phyloP scores from a whole-genome alignment of 2,888 invertebrate genomes.

The Argynnis bischoffii region DNA sequence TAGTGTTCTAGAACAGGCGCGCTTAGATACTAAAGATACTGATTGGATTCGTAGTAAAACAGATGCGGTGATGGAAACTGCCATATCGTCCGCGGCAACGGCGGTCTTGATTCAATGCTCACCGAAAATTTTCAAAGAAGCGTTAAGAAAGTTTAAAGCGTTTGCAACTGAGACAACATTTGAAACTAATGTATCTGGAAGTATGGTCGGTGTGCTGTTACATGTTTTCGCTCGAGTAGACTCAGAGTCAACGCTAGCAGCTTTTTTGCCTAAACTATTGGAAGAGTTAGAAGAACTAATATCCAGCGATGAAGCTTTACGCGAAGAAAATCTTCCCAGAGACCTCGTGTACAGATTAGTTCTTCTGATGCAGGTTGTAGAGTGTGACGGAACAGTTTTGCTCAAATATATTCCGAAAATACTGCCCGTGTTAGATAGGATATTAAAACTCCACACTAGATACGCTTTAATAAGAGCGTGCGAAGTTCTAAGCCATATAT shows the following conservation, averaged over 20 bases:
- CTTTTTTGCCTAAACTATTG: conserved; percentile 88
- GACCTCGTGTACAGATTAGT: conserved; percentile 90
- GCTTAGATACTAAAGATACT: conserved; percentile 84
- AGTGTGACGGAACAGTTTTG: conserved; percentile 85
- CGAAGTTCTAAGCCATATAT: conserved; percentile 82
- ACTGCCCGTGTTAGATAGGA: conserved; percentile 85
- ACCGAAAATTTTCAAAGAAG: conserved; percentile 83
- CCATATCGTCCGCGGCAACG: conserved; percentile 85
- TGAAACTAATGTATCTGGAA: conserved; percentile 92
- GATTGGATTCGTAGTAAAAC: conserved; percentile 85
- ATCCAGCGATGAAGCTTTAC: conserved; percentile 85
- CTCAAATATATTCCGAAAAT: conserved; percentile 85
- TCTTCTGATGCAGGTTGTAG: conserved; percentile 87
- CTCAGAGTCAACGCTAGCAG: conserved; percentile 86
- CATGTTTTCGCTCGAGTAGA: conserved; percentile 85
- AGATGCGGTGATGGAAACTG: conserved; percentile 88
- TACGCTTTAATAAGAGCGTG: conserved; percentile 85
- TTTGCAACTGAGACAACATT: conserved; percentile 89
- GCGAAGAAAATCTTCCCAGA: conserved; percentile 90
- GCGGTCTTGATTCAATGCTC: conserved; percentile 89
- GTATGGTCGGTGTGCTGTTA: conserved; percentile 88
- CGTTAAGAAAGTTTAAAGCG: conserved; percentile 87
- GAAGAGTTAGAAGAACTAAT: conserved; percentile 84
- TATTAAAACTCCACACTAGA: conserved; percentile 86
- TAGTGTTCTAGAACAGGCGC: conserved; percentile 85